A percentile compares a stretch with the other conserved stretches of the same genome.
Evolutionary conservation across 1,140 invertebrate genomes (phyloP).

Genomic region (Sarcophaga bullata): DNA sequence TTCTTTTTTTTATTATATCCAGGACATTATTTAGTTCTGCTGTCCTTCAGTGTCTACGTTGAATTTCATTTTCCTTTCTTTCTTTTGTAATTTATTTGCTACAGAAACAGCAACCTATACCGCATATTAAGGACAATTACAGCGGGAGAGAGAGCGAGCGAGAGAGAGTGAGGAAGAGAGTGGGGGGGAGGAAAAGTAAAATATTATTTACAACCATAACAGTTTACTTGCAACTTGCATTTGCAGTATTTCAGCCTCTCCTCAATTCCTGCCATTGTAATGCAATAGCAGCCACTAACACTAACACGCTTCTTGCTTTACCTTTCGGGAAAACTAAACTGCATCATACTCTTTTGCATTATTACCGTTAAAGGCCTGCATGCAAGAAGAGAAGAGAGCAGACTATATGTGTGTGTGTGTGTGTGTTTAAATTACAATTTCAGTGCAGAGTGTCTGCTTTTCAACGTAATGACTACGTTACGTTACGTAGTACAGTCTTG

Average conservation of each 20-base stretch:
- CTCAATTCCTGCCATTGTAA: not conserved
- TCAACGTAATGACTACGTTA: not conserved
- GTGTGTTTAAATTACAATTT: slow-evolving; percentile 9
- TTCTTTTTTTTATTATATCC: too few relatives aligned
- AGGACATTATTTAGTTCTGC: not conserved
- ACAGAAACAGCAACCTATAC: too few relatives aligned
- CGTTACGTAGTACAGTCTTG: not conserved
- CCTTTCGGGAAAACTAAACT: not conserved
- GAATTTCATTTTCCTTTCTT: not conserved
- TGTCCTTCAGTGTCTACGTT: slow-evolving; percentile 10
- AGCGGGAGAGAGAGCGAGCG: too few relatives aligned
- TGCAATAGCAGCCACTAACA: not conserved
- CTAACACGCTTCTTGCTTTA: not conserved
- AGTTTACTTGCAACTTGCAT: not conserved
- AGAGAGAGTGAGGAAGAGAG: too few relatives aligned
- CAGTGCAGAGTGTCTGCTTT: not conserved
- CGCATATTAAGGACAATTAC: too few relatives aligned
- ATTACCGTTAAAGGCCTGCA: too few relatives aligned
- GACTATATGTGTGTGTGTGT: not conserved
- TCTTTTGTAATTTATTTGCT: not conserved
- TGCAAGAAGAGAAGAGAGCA: too few relatives aligned
- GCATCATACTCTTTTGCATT: not conserved
- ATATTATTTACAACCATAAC: slow-evolving; percentile 15
- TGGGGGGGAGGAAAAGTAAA: not conserved
- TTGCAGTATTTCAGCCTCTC: not conserved